Conservation (phyloP, 2,113 vertebrate genomes). For the Peromyscus leucopus region DNA sequence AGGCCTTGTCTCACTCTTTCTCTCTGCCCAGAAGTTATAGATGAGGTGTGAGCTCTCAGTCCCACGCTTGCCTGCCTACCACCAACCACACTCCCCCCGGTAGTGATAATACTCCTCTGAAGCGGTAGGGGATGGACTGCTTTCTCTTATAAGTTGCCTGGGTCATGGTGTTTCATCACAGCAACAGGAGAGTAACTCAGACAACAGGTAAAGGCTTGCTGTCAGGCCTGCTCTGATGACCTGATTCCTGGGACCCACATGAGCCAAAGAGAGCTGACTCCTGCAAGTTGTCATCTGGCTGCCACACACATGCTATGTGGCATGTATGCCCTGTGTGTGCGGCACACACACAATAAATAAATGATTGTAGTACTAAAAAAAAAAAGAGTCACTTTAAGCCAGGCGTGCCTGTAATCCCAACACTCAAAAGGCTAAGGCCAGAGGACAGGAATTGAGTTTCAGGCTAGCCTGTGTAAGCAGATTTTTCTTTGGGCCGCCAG, state of each 20-base stretch:
- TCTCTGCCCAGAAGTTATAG: neutral
- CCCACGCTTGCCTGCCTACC: neutral
- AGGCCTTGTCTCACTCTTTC: neutral
- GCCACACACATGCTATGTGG: neutral
- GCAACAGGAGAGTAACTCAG: neutral
- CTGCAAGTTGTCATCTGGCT: neutral
- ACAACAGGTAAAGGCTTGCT: neutral
- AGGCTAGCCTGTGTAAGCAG: neutral
- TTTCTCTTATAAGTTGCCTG: neutral
- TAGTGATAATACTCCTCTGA: neutral
- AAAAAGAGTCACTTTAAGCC: no score
- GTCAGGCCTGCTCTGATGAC: neutral
- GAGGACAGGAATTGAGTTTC: neutral
- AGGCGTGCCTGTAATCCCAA: no score
- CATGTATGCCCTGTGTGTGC: neutral
- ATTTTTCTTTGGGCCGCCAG: neutral
- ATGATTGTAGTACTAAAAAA: neutral
- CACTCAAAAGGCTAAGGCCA: neutral
- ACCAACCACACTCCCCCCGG: neutral
- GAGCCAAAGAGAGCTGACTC: neutral
- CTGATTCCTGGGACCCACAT: neutral
- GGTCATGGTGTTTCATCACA: neutral
- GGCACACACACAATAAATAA: neutral
- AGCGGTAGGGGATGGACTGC: neutral
- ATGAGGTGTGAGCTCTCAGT: neutral